Evolutionary conservation across 2,113 vertebrate genomes (phyloP), one percentile per base, ranked within the genome.

Genomic region (Tympanuchus pallidicinctus): DNA sequence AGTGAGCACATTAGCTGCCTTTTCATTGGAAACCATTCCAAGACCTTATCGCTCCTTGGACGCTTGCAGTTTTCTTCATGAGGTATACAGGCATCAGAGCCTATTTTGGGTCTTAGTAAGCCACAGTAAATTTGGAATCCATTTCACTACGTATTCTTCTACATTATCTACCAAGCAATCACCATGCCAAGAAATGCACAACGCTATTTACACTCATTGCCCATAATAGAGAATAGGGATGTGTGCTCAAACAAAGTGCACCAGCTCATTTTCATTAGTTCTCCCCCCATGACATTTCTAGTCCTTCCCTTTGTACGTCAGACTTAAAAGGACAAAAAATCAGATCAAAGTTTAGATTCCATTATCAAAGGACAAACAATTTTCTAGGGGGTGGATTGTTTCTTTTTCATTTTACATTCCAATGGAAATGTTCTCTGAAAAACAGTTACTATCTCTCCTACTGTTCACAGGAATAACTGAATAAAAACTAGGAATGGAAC

Each of bases 381-480:
- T 54, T 18, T 8, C 52, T 32, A 70, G 77, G 73, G 86, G 77
- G 61, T 50, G 72, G 8, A 74, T 17, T 88, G 74, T 59, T 94
- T 32, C 71, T 70, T 50, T 86, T 54, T 25, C 69, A 1, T 28
- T 52, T 40, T 36, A 11, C 66, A 57, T 93, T 43, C 89, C 89
- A 88, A 47, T 36, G 82, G 79, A 78, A 83, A 83, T 18, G 27
- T 61, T 54, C 73, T 75, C 69, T 78, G 42, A 65, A 54, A 80
- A 90, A 40, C 82, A 81, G 18, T 4, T 1, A 9, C 74, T 67
- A 24, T 86, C 88, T 75, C 52, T 61, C 73, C 12, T 27, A 18
- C 54, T 70, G 32, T 43, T 66, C 76, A 59, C 24, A 14, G 45
- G 42, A 85, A 82, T 20, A 30, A 21, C 13, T 32, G 81, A 72